Base-by-base conservation (phyloP, 2,888 invertebrate genomes). In the Eudasyphora cyanicolor region DNA sequence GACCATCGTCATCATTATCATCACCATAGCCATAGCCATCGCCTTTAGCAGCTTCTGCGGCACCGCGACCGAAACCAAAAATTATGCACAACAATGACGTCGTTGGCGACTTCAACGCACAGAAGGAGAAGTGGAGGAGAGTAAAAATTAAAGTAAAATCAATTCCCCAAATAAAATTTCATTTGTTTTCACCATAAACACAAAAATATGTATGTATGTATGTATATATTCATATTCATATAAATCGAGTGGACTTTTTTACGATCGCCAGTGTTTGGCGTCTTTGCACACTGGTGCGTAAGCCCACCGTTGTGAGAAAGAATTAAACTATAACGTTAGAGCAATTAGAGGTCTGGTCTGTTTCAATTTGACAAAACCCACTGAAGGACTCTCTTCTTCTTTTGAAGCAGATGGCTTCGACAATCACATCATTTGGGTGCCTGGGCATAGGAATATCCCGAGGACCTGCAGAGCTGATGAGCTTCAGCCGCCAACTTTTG, bases 121-220 rank as follows among this genome's bases (percentile, higher is more conserved):
- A 19, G 75, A 73, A 80, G 75, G 51, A 70, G 60, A 78, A 82
- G 77, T 45, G 79, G 42, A 74, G 75, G 29, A 54, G 73, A 76
- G 77, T 76, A 79, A 71, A 88, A 89, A 89, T 89, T 89, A 87
- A 89, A 89, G 85, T 86, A 88, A 83, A 86, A 86, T 79, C 82
- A 85, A 70, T 80, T 74, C 73, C 67, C 70, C 71, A 51, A 78
- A n/a, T n/a, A n/a, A 49, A 60, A 82, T 69, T 51, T 79, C 62
- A 69, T 73, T 57, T 82, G 64, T 64, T 70, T 69, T 83, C 79
- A 85, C 85, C 82, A 62, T 51, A 70, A 81, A 64, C 78, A 54
- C 42, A 76, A 69, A 17, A 79, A 49, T 60, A 70, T 19, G n/a
- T n/a, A n/a, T n/a, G n/a, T n/a, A n/a, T 69, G 74, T 57, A 38